Evolutionary conservation across 2,113 vertebrate species (phyloP).

Genomic region (Sinocyclocheilus rhinocerous): DNA sequence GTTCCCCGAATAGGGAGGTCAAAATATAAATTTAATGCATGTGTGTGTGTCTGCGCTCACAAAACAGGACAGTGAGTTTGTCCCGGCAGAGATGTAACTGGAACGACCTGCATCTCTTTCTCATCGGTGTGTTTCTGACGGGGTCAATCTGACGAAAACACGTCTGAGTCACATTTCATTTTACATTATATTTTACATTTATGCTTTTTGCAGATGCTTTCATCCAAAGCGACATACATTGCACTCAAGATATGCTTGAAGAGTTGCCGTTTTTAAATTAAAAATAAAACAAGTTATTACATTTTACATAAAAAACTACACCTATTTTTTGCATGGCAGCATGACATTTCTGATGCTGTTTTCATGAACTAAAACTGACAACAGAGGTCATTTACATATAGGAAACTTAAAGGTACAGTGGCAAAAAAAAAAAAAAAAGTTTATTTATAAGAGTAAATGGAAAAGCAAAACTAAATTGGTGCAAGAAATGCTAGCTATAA

Average conservation of each 20-base stretch:
- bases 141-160: constrained; percentile 30
- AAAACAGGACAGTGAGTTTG: constrained; percentile 35
- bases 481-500: too few relatives aligned
- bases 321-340: too few relatives aligned
- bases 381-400: too few relatives aligned
- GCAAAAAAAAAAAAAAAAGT: too few relatives aligned
- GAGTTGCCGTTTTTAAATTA: not conserved
- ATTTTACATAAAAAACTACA: not conserved
- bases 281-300: not conserved
- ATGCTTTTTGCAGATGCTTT: not conserved
- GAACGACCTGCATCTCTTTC: constrained; percentile 37
- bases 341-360: too few relatives aligned
- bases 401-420: too few relatives aligned
- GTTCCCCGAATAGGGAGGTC: too few relatives aligned
- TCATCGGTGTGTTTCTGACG: not conserved
- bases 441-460: too few relatives aligned
- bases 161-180: not conserved
- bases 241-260: not conserved
- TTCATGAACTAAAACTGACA: too few relatives aligned
- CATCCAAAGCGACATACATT: too few relatives aligned
- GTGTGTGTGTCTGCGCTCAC: not conserved
- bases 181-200: not conserved
- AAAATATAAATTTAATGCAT: too few relatives aligned
- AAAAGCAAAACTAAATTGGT: too few relatives aligned
- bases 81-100: not conserved